These are phyloP conservation scores for Metridium senile DNA, from an alignment of 92 coral and sea anemone genomes.

Conservation along the genomic window DNA sequence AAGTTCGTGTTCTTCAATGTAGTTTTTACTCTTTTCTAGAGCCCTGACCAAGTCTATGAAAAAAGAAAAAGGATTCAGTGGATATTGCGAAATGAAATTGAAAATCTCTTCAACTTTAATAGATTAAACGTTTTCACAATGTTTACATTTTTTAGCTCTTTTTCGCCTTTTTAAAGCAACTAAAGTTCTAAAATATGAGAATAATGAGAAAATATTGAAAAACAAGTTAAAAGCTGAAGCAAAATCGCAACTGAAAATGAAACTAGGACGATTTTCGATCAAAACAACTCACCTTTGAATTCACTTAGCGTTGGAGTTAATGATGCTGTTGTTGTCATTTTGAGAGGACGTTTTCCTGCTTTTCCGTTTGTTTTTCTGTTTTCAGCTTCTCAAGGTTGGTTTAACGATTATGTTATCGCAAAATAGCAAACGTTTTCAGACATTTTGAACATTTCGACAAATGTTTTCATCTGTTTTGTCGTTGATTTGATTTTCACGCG, in stretches of 20 bases:
- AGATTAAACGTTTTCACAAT: too few relatives aligned
- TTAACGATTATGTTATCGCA: neutral
- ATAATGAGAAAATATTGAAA: neutral
- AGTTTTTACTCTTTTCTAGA: conserved; percentile 25
- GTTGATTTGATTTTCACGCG: neutral
- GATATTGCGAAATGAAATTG: too few relatives aligned
- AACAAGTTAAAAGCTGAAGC: neutral
- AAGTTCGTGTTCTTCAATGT: conserved; percentile 23
- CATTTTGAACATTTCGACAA: neutral
- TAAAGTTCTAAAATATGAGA: neutral
- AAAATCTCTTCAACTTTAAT: too few relatives aligned
- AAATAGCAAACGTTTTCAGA: neutral
- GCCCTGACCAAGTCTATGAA: conserved; percentile 26
- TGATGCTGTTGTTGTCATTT: conserved; percentile 19
- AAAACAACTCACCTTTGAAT: conserved; percentile 38
- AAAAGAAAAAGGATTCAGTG: neutral
- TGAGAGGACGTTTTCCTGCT: neutral
- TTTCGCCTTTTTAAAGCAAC: too few relatives aligned
- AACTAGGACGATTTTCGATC: neutral
- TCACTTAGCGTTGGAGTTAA: conserved; percentile 7
- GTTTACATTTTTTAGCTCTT: too few relatives aligned
- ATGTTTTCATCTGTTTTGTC: neutral
- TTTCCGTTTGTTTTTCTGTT: neutral
- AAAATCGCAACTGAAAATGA: neutral
- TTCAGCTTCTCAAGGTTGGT: neutral